Evolutionary conservation across 2,797 vertebrate genomes (phyloP).

Genomic region (Poeciliopsis presidionis): DNA sequence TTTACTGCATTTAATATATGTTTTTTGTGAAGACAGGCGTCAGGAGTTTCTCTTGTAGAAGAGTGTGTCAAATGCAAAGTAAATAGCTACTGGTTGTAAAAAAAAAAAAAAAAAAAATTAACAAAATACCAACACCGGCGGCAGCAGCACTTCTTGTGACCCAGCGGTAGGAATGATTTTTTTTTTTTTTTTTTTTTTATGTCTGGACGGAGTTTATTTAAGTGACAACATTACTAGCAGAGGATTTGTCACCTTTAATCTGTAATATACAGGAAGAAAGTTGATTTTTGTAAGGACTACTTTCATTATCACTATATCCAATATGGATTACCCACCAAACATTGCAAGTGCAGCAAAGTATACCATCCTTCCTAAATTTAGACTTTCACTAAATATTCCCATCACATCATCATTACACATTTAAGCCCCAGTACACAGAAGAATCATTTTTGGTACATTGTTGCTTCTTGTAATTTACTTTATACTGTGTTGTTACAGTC

Average conservation of each 20-base stretch:
- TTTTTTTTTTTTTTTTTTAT: constrained; percentile 47
- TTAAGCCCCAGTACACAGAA: constrained; percentile 23
- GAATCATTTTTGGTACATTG: constrained; percentile 17
- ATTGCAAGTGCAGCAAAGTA: constrained; percentile 57
- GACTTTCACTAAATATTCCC: constrained; percentile 43
- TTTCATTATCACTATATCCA: constrained; percentile 89
- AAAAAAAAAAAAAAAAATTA: constrained; percentile 19
- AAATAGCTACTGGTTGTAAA: constrained; percentile 62
- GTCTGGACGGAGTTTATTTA: constrained; percentile 73
- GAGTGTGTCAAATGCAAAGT: constrained; percentile 76
- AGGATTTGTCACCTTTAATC: constrained; percentile 59
- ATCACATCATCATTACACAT: constrained; percentile 40
- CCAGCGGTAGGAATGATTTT: constrained; percentile 80
- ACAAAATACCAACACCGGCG: constrained; percentile 74
- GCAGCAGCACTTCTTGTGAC: constrained; percentile 68
- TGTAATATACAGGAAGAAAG: constrained; percentile 82
- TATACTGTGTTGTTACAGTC: constrained; percentile 66
- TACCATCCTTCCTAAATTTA: constrained; percentile 35
- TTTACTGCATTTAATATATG: constrained; percentile 35
- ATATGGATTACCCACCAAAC: constrained; percentile 97
- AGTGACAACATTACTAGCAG: constrained; percentile 50
- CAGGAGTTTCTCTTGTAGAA: constrained; percentile 77
- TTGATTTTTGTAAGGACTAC: constrained; percentile 63
- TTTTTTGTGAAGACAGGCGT: constrained; percentile 49
- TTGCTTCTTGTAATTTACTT: constrained; percentile 37